A percentile compares a stretch with the other conserved stretches of the same genome.
Conservation (phyloP, 2,888 invertebrate genomes). For the Tromatobia lineatoria region DNA sequence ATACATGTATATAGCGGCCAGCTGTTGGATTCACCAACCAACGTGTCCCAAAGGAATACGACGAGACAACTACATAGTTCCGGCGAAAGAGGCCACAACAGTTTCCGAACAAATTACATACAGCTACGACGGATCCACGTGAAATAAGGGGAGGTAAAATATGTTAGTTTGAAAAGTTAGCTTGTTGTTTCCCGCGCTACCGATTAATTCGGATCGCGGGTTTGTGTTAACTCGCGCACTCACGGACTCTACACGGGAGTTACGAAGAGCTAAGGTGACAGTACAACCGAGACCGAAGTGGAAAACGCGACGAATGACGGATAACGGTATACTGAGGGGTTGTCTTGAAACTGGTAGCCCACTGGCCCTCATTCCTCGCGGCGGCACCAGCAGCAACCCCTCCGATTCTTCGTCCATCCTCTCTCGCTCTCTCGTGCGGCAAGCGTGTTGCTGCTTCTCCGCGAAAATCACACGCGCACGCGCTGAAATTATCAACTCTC, state of each 20-base stretch:
- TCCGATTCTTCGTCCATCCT: conserved; percentile 25
- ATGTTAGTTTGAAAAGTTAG: background rate
- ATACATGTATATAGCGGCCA: conserved; percentile 11
- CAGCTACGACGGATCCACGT: background rate
- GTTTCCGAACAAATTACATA: background rate
- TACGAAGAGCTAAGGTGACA: background rate
- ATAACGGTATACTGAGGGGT: conserved; percentile 71
- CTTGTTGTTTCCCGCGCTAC: background rate
- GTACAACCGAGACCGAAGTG: conserved; percentile 22
- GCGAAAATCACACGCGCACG: conserved; percentile 57
- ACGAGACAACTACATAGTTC: background rate
- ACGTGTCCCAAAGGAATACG: background rate
- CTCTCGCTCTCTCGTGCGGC: conserved; percentile 22
- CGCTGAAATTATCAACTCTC: conserved; percentile 27
- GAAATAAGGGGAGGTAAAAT: background rate
- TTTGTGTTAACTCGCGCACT: conserved; percentile 10
- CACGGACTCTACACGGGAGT: background rate
- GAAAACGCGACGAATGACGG: conserved; percentile 70
- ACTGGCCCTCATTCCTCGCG: conserved; percentile 78
- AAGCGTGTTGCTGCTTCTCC: conserved; percentile 25
- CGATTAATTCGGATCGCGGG: background rate
- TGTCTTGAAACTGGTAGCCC: conserved; percentile 78
- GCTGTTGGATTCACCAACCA: conserved; percentile 41
- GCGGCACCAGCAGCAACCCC: conserved; percentile 60
- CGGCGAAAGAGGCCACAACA: background rate